Conservation (phyloP, 2,797 vertebrate genomes). For the Phylloscopus collybita region DNA sequence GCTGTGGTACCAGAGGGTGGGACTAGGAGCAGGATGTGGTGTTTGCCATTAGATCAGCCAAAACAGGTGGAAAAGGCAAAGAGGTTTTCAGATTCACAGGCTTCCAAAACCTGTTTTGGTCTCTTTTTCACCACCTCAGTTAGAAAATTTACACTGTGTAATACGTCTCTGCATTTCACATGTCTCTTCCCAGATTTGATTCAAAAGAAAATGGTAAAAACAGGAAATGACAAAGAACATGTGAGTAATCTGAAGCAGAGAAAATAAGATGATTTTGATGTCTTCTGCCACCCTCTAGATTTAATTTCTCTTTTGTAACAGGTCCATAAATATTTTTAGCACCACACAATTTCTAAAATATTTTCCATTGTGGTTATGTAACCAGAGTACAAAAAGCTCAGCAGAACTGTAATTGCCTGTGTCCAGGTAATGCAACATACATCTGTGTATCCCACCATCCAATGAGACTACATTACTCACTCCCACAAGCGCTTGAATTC, state of each 20-base stretch:
- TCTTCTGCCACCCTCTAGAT: not conserved
- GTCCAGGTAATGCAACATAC: not conserved
- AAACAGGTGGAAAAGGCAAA: not conserved
- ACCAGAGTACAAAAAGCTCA: not conserved
- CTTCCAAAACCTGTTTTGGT: not conserved
- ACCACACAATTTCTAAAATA: not conserved
- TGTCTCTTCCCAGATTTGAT: not conserved
- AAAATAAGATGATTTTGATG: not conserved
- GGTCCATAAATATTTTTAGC: not conserved
- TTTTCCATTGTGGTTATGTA: not conserved
- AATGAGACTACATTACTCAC: not conserved
- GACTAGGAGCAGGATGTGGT: not conserved
- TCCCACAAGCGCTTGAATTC: not conserved
- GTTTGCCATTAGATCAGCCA: not conserved
- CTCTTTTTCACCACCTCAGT: not conserved
- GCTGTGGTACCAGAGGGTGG: not conserved
- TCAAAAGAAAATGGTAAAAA: not conserved
- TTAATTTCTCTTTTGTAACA: not conserved
- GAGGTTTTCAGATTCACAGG: not conserved
- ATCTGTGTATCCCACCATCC: fast-evolving
- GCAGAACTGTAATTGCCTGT: not conserved
- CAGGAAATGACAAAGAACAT: not conserved
- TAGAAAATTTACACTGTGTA: not conserved
- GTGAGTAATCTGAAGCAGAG: not conserved
- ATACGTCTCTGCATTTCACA: fast-evolving